A percentile compares a stretch with the other conserved stretches of the same genome.
phyloP scores from a whole-genome alignment of 2,888 invertebrate species.

The Protodeltote pygarga region DNA sequence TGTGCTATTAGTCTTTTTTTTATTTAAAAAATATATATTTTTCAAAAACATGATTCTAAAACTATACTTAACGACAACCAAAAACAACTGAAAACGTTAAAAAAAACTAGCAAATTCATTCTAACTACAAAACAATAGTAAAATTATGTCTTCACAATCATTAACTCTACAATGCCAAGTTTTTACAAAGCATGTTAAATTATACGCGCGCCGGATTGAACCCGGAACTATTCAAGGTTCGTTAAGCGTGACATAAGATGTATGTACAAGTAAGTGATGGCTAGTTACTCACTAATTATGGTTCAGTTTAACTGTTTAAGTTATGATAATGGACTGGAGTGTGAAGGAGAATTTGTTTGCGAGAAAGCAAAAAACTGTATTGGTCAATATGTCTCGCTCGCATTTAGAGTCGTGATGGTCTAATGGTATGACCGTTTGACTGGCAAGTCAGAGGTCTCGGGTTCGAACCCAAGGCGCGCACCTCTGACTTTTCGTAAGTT shows the following conservation, averaged over 20 bases:
- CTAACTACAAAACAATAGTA: slow-evolving; percentile 5
- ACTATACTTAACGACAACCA: neutral
- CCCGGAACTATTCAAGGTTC: slow-evolving; percentile 31
- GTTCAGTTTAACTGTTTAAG: slow-evolving; percentile 19
- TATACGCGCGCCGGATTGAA: slow-evolving; percentile 14
- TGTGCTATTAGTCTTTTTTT: too few relatives aligned
- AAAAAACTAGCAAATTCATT: neutral
- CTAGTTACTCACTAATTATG: slow-evolving; percentile 24
- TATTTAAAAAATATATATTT: too few relatives aligned
- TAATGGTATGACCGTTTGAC: too few relatives aligned
- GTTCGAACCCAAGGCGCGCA: too few relatives aligned
- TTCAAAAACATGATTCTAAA: too few relatives aligned
- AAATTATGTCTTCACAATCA: slow-evolving; percentile 9
- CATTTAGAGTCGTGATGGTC: too few relatives aligned
- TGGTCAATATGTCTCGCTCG: too few relatives aligned
- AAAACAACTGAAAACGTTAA: neutral
- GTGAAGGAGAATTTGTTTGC: neutral
- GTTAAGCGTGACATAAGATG: slow-evolving; percentile 33
- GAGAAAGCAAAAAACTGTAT: too few relatives aligned
- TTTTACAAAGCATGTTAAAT: slow-evolving; percentile 21
- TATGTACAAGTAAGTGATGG: slow-evolving; percentile 8
- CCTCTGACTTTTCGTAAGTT: too few relatives aligned
- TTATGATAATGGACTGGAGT: neutral
- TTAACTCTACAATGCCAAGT: slow-evolving; percentile 10
- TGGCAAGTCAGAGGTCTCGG: too few relatives aligned